phyloP scores from a whole-genome alignment of 2,113 vertebrate species.

The Ageneiosus marmoratus region DNA sequence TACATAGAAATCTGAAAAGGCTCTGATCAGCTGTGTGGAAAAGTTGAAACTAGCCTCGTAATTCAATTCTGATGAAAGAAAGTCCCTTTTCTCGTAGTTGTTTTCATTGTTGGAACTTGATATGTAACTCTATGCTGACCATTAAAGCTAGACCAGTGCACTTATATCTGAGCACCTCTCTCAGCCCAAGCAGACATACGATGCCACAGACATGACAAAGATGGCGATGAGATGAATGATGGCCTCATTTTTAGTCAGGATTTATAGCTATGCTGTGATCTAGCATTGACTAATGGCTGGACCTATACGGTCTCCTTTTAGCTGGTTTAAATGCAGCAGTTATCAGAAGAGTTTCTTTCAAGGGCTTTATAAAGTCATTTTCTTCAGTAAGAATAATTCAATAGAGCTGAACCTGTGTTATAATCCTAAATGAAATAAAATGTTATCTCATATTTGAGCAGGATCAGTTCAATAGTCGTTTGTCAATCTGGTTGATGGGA shows the following conservation, averaged over 20 bases:
- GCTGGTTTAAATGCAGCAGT: neutral
- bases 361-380: neutral
- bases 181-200: neutral
- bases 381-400: neutral
- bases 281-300: neutral
- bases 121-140: neutral
- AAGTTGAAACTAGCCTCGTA: neutral
- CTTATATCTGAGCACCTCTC: neutral
- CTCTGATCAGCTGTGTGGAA: neutral
- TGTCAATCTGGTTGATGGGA: neutral
- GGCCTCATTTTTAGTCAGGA: neutral
- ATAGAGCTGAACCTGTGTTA: neutral
- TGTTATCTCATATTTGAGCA: neutral
- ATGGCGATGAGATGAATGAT: neutral
- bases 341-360: too few relatives aligned
- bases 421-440: neutral
- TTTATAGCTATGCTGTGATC: neutral
- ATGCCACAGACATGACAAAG: neutral
- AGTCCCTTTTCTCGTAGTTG: neutral
- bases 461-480: neutral
- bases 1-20: slow-evolving; percentile 4
- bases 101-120: neutral
- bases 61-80: neutral
- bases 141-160: neutral
- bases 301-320: neutral